phyloP scores from a whole-genome alignment of 2,888 invertebrate species.

The Agrotis clavis region DNA sequence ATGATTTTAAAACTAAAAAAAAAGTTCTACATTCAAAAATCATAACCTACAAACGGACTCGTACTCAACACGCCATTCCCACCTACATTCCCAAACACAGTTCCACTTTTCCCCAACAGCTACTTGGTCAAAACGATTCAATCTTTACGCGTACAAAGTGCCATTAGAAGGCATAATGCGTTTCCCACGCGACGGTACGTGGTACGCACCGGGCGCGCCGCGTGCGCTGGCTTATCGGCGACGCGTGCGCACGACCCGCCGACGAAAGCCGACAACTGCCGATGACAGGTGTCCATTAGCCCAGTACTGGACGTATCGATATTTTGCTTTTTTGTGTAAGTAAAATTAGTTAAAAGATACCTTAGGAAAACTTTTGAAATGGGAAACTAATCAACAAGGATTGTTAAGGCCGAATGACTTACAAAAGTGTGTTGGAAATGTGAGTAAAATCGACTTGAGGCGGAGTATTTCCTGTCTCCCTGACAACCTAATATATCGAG shows the following conservation, averaged over 20 bases:
- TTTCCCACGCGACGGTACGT: slow-evolving; percentile 71
- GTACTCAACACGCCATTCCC: neutral
- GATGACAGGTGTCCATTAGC: slow-evolving; percentile 69
- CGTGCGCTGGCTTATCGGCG: slow-evolving; percentile 69
- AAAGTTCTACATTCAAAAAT: too few relatives aligned
- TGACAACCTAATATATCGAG: too few relatives aligned
- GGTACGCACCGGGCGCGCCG: slow-evolving; percentile 56
- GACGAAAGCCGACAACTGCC: slow-evolving; percentile 54
- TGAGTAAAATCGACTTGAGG: neutral
- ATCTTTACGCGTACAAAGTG: slow-evolving; percentile 48
- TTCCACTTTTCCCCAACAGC: slow-evolving; percentile 3
- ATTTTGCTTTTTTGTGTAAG: neutral
- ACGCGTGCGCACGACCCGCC: slow-evolving; percentile 75
- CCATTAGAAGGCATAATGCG: slow-evolving; percentile 63
- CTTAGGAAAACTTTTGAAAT: neutral
- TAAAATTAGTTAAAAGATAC: neutral
- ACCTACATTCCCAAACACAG: neutral
- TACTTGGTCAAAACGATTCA: slow-evolving; percentile 41
- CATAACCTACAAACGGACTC: neutral
- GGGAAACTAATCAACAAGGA: neutral
- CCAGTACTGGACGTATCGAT: slow-evolving; percentile 9
- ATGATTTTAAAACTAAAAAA: too few relatives aligned
- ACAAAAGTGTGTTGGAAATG: neutral
- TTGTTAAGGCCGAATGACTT: accelerated
- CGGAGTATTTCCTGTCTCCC: too few relatives aligned